Conservation (phyloP, 2,113 vertebrate species). For the Emydura subglobosa region DNA sequence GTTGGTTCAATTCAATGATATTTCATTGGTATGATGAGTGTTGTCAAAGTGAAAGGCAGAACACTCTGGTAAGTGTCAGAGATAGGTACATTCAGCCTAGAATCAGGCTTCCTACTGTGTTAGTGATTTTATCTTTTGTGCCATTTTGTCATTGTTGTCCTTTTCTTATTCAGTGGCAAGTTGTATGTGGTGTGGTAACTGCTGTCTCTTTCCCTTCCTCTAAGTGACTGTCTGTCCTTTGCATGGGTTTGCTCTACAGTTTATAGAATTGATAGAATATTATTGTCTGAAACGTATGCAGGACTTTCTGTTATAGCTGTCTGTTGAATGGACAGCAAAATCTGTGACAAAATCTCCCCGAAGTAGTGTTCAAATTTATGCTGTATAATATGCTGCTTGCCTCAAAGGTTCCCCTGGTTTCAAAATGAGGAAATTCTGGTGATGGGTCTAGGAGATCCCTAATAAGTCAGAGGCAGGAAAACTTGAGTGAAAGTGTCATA, state of each 20-base stretch:
- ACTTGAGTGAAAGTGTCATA: accelerated
- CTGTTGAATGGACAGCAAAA: background rate
- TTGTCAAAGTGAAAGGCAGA: background rate
- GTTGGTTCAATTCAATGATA: background rate
- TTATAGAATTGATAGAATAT: background rate
- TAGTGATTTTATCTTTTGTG: background rate
- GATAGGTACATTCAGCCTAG: background rate
- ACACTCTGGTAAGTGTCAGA: background rate
- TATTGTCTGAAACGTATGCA: background rate
- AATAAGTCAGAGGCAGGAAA: background rate
- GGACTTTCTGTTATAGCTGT: background rate
- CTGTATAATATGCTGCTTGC: accelerated
- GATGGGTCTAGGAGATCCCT: background rate
- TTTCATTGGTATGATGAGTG: background rate
- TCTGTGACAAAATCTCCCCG: background rate
- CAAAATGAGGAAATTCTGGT: accelerated
- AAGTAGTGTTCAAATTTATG: background rate
- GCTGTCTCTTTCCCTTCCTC: background rate
- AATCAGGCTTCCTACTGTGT: background rate
- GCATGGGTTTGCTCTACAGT: background rate
- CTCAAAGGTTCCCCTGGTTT: background rate
- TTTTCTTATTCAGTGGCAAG: background rate
- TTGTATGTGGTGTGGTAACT: background rate
- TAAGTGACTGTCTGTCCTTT: background rate
- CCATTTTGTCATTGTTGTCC: background rate